These are phyloP conservation scores for Thalassophryne amazonica DNA, from an alignment of 2,797 vertebrate species.

Conservation along the genomic window DNA sequence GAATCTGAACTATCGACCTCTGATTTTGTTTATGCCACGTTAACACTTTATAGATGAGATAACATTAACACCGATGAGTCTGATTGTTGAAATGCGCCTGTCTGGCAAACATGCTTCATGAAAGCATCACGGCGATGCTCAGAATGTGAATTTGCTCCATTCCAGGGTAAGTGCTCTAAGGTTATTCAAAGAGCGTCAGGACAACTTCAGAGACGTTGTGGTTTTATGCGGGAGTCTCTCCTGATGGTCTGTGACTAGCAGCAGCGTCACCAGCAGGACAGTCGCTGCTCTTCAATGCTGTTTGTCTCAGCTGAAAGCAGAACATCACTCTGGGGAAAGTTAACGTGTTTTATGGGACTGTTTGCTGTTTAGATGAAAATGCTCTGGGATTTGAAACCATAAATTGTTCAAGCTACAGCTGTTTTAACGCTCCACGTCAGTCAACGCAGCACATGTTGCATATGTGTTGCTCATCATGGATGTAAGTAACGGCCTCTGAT, in stretches of 20 bases:
- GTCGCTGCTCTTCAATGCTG: neutral
- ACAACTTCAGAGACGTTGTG: conserved; percentile 34
- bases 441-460: conserved; percentile 36
- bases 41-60: conserved; percentile 10
- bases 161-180: conserved; percentile 10
- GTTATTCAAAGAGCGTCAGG: conserved; percentile 24
- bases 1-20: conserved; percentile 7
- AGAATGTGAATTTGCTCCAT: conserved; percentile 13
- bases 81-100: neutral
- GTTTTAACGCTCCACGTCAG: conserved; percentile 17
- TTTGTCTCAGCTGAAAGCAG: too few species aligned
- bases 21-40: conserved; percentile 43
- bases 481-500: conserved; percentile 16
- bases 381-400: conserved; percentile 5
- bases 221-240: too few species aligned
- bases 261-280: too few species aligned
- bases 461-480: conserved; percentile 25
- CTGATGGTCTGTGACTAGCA: too few species aligned
- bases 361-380: neutral
- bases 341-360: neutral
- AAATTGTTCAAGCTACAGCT: conserved; percentile 1
- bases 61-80: neutral
- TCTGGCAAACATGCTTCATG: too few species aligned
- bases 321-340: neutral
- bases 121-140: neutral